phyloP scores from a whole-genome alignment of 2,797 vertebrate genomes.

The Allobates femoralis region DNA sequence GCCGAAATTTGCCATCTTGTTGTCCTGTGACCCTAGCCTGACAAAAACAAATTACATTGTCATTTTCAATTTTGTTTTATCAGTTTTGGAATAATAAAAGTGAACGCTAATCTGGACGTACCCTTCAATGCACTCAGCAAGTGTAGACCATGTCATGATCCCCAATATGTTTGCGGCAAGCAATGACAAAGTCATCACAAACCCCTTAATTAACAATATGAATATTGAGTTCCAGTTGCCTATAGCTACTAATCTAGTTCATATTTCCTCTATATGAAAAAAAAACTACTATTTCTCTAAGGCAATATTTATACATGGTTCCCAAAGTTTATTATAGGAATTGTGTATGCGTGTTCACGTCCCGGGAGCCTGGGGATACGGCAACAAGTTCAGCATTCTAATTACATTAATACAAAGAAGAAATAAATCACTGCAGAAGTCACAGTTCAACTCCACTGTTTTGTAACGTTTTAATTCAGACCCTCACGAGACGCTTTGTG shows the following conservation, averaged over 20 bases:
- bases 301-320: not conserved
- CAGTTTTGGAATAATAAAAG: not conserved
- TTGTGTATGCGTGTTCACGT: not conserved
- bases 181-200: not conserved
- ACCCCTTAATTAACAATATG: not conserved
- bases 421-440: slow-evolving; percentile 16
- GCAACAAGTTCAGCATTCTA: slow-evolving; percentile 13
- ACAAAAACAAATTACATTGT: too few species aligned
- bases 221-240: not conserved
- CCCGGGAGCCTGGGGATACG: not conserved
- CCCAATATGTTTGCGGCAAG: not conserved
- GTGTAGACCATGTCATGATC: not conserved
- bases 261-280: not conserved
- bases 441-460: slow-evolving; percentile 6
- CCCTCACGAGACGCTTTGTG: not conserved
- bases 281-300: not conserved
- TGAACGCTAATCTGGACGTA: not conserved
- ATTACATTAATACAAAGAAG: slow-evolving; percentile 12
- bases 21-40: too few species aligned
- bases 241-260: not conserved
- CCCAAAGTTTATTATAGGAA: not conserved
- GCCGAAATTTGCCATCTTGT: too few species aligned
- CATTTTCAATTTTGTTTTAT: not conserved
- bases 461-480: slow-evolving; percentile 15
- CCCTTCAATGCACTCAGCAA: not conserved